phyloP scores from a whole-genome alignment of 2,888 invertebrate species.

The Congeria kusceri region DNA sequence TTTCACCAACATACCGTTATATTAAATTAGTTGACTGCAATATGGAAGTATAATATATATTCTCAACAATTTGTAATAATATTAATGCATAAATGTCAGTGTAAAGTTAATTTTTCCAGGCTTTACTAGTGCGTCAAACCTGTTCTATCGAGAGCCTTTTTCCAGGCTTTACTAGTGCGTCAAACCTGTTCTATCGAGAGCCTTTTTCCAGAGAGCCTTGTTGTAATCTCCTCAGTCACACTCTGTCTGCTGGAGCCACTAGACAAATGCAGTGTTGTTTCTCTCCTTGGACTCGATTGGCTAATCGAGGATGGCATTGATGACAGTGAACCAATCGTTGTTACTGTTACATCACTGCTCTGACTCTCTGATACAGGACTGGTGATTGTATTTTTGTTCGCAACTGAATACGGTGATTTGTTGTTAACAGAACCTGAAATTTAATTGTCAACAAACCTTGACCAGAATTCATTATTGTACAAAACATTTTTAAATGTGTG shows the following conservation, averaged over 20 bases:
- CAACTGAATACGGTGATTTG: neutral
- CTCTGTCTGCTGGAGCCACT: constrained; percentile 47
- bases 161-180: too few species aligned
- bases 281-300: constrained; percentile 44
- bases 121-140: constrained; percentile 11
- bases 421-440: neutral
- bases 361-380: constrained; percentile 36
- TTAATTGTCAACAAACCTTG: neutral
- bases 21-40: too few species aligned
- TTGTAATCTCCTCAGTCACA: constrained; percentile 29
- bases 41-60: too few species aligned
- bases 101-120: too few species aligned
- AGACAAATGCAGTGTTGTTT: constrained; percentile 34
- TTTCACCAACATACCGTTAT: too few species aligned
- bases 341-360: constrained; percentile 51
- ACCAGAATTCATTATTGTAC: too few species aligned
- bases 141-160: constrained; percentile 43
- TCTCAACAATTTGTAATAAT: too few species aligned
- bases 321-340: constrained; percentile 54
- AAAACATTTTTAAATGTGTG: too few species aligned
- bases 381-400: constrained; percentile 22
- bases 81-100: too few species aligned
- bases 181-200: constrained; percentile 43
- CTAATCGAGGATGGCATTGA: constrained; percentile 58
- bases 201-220: constrained; percentile 41